These are phyloP conservation scores for Nomada fabriciana DNA, from an alignment of 2,888 invertebrate genomes.

Conservation along the genomic window DNA sequence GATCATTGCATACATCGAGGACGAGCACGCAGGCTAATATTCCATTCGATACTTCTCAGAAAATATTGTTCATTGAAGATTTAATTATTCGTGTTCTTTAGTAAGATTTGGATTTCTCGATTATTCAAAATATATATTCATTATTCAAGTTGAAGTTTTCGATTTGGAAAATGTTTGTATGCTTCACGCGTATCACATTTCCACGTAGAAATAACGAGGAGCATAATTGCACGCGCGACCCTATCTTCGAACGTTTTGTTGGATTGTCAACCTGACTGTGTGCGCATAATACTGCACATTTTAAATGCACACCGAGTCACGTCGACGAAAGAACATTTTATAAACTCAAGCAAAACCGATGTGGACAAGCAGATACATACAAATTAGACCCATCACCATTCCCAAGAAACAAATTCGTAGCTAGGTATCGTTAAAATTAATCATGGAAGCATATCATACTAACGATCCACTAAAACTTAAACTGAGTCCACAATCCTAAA, in stretches of 20 bases:
- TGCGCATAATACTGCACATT: conserved; percentile 13
- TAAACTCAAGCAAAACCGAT: conserved; percentile 50
- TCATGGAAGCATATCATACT: too few species aligned
- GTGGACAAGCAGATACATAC: conserved; percentile 34
- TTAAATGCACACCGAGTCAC: conserved; percentile 42
- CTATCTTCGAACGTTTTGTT: conserved; percentile 14
- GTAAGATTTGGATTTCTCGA: background rate
- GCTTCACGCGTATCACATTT: background rate
- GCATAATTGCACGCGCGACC: conserved; percentile 21
- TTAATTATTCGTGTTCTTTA: too few species aligned
- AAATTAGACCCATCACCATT: conserved; percentile 22
- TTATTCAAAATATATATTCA: background rate
- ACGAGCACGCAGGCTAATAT: background rate
- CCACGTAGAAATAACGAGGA: background rate
- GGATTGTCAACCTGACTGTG: conserved; percentile 8
- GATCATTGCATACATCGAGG: conserved; percentile 26
- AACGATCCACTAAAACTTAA: too few species aligned
- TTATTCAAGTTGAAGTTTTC: too few species aligned
- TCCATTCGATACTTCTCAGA: too few species aligned
- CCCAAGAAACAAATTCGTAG: too few species aligned
- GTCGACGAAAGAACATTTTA: conserved; percentile 35
- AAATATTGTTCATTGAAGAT: too few species aligned
- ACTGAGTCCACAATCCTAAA: too few species aligned
- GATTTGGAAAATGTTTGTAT: background rate
- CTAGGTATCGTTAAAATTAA: too few species aligned